Conservation (phyloP, 2,113 vertebrate species). For the Pituophis catenifer region DNA sequence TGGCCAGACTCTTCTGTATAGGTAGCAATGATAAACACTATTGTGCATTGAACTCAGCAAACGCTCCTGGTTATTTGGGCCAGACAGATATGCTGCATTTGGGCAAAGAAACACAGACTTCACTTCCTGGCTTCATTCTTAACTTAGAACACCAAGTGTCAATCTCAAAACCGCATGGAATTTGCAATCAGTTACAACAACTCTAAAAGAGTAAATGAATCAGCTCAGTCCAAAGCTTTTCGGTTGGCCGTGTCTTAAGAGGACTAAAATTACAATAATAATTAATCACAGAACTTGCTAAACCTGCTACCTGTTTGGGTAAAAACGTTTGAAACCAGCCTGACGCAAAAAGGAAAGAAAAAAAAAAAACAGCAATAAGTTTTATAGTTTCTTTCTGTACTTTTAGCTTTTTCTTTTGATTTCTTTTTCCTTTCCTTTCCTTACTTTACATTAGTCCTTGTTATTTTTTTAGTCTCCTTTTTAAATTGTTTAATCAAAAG, state of each 20-base stretch:
- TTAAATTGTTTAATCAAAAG: neutral
- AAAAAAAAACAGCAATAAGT: neutral
- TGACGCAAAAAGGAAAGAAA: neutral
- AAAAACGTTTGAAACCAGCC: neutral
- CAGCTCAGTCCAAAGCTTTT: neutral
- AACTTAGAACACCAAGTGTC: neutral
- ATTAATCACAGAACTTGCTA: conserved; percentile 7
- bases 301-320: neutral
- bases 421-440: neutral
- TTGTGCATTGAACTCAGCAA: neutral
- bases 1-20: neutral
- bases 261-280: conserved; percentile 8
- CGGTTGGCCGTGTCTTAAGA: conserved; percentile 3
- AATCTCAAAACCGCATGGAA: conserved; percentile 12
- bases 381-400: neutral
- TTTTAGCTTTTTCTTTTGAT: neutral
- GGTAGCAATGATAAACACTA: neutral
- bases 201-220: conserved; percentile 27
- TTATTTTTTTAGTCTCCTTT: neutral
- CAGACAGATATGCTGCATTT: neutral
- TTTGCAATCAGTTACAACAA: neutral
- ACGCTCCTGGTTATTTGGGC: neutral
- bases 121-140: neutral
- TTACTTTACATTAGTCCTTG: neutral
- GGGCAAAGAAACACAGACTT: neutral